These are phyloP conservation scores for Mus spretus DNA, from an alignment of 2,797 vertebrate species.

Conservation along the genomic window DNA sequence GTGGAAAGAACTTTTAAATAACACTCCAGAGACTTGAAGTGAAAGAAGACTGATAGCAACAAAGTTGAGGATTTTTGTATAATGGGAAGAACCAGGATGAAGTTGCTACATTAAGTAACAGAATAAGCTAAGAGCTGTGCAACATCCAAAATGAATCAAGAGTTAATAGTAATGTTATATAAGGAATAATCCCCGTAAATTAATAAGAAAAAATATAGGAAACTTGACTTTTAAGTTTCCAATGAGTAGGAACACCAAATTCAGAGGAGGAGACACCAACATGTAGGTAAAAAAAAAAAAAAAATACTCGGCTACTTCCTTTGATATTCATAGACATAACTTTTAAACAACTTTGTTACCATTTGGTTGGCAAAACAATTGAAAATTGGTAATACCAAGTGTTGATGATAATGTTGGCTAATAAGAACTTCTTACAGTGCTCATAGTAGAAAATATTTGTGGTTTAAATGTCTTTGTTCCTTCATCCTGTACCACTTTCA, in stretches of 20 bases:
- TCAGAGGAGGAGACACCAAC: background rate
- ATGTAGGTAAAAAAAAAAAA: slow-evolving; percentile 11
- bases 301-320: background rate
- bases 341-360: slow-evolving; percentile 1
- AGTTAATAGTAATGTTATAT: background rate
- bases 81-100: background rate
- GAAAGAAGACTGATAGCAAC: background rate
- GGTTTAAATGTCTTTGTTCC: background rate
- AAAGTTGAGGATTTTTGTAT: slow-evolving; percentile 61
- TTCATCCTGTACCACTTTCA: background rate
- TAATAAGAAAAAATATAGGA: slow-evolving; percentile 29
- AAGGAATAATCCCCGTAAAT: background rate
- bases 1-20: background rate
- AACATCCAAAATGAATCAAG: background rate
- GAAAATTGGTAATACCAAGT: background rate
- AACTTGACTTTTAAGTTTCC: background rate
- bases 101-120: background rate
- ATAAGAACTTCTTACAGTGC: background rate
- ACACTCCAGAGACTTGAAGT: slow-evolving; percentile 3
- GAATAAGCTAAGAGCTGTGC: background rate
- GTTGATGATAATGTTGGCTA: background rate
- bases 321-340: background rate
- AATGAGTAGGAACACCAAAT: background rate
- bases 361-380: background rate
- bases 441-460: background rate